Conservation (phyloP, 2,113 vertebrate species). For the Silurus asotus region DNA sequence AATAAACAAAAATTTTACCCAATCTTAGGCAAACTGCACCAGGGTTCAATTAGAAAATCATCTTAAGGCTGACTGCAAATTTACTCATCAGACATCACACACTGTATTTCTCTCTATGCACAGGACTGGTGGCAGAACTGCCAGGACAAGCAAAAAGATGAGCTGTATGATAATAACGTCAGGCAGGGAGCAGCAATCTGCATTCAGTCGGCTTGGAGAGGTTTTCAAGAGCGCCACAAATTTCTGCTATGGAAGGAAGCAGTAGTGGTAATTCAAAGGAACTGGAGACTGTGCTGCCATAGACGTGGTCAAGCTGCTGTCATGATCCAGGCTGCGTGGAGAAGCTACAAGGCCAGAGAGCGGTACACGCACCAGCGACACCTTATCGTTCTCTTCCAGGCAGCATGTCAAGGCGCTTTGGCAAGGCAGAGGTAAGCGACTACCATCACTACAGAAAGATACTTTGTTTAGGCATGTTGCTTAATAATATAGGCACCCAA, state of each 20-base stretch:
- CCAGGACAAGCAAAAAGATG: conserved; percentile 61
- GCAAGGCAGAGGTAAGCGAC: conserved; percentile 80
- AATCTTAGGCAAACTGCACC: neutral
- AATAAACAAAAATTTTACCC: no score
- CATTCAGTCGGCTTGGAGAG: conserved; percentile 86
- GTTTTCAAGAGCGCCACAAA: conserved; percentile 73
- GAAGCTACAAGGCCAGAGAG: conserved; percentile 71
- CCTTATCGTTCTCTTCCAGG: conserved; percentile 77
- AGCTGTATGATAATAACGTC: conserved; percentile 57
- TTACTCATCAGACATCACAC: neutral
- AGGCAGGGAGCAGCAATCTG: conserved; percentile 73
- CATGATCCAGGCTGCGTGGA: conserved; percentile 86
- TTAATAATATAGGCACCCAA: conserved; percentile 24
- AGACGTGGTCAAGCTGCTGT: conserved; percentile 73
- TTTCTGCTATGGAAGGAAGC: conserved; percentile 79
- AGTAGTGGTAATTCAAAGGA: conserved; percentile 80
- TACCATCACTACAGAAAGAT: conserved; percentile 6
- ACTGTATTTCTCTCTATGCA: conserved; percentile 5
- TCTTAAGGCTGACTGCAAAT: neutral
- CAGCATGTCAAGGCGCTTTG: conserved; percentile 76
- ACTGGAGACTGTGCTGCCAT: conserved; percentile 72
- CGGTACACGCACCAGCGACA: conserved; percentile 66
- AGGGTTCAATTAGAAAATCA: neutral
- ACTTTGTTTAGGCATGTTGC: conserved; percentile 31
- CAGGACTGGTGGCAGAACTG: conserved; percentile 86